phyloP scores from a whole-genome alignment of 2,113 vertebrate genomes.

The Gnathonemus longibarbis region DNA sequence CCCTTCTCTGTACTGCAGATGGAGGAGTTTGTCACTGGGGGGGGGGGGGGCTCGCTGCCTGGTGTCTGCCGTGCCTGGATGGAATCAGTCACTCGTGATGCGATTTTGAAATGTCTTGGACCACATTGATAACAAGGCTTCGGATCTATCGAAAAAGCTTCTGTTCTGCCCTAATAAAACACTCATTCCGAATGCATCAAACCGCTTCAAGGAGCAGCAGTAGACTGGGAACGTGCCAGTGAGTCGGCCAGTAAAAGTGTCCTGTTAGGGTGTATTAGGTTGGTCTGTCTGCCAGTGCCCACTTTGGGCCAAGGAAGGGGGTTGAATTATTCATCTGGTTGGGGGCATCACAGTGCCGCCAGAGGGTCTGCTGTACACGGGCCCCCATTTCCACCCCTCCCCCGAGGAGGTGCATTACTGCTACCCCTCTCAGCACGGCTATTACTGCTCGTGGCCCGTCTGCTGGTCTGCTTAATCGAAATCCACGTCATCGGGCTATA shows the following conservation, averaged over 20 bases:
- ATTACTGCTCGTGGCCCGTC: neutral
- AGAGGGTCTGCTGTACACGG: neutral
- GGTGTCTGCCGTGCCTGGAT: neutral
- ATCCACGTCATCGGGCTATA: neutral
- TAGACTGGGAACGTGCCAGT: slow-evolving; percentile 14
- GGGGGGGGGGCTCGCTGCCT: slow-evolving; percentile 25
- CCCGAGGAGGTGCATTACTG: neutral
- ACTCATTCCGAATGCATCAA: neutral
- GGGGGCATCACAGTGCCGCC: neutral
- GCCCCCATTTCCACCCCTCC: neutral
- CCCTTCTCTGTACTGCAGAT: slow-evolving; percentile 23
- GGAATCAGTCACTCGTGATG: neutral
- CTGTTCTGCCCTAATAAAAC: neutral
- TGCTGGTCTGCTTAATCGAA: neutral
- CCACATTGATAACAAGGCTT: neutral
- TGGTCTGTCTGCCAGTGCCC: neutral
- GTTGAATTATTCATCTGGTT: slow-evolving; percentile 40
- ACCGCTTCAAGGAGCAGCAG: neutral
- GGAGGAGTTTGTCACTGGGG: neutral
- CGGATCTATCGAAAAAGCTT: neutral
- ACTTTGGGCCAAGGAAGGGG: slow-evolving; percentile 16
- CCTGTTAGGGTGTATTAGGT: neutral
- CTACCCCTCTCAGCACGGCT: neutral
- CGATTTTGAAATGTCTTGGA: neutral
- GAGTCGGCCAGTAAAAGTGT: neutral